Percentiles rank a stretch among this genome's conserved stretches.
Conservation (phyloP, 2,888 invertebrate species). For the Eledona agricola region DNA sequence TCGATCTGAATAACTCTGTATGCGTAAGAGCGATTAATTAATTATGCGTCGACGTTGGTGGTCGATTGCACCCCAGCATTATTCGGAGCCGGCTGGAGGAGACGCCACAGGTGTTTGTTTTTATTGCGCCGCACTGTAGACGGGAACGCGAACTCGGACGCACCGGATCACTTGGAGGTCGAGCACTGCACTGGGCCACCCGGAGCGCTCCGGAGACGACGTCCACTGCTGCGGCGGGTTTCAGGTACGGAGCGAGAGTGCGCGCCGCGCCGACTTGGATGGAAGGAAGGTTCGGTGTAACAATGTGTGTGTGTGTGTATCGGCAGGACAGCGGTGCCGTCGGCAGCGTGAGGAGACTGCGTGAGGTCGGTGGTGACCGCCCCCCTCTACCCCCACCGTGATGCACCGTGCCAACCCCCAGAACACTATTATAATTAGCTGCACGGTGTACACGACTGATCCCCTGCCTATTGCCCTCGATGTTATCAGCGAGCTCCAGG, state of each 20-base stretch:
- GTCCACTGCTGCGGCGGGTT: conserved; percentile 10
- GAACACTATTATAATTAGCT: conserved; percentile 58
- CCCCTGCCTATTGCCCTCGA: conserved; percentile 26
- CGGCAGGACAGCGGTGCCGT: conserved; percentile 63
- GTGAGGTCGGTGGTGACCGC: conserved; percentile 62
- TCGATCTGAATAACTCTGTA: conserved; percentile 43
- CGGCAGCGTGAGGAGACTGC: conserved; percentile 62
- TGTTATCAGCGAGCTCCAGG: conserved; percentile 9
- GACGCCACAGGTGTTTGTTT: conserved; percentile 38
- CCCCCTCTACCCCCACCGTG: conserved; percentile 60
- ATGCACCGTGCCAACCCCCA: conserved; percentile 61
- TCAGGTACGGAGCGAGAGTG: conserved; percentile 32
- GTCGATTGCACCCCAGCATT: conserved; percentile 42
- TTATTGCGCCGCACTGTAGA: conserved; percentile 12
- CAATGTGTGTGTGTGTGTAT: conserved; percentile 57
- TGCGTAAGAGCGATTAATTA: conserved; percentile 44
- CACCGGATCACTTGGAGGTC: too few species aligned
- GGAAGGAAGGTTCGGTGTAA: conserved; percentile 56
- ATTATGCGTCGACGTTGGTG: conserved; percentile 45
- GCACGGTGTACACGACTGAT: conserved; percentile 45
- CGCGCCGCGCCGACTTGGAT: conserved; percentile 26
- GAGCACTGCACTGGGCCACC: conserved; percentile 6
- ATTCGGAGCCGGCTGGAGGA: conserved; percentile 17
- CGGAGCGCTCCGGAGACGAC: conserved; percentile 13
- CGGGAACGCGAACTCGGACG: too few species aligned